Percentiles rank a stretch among this genome's conserved stretches.
Conservation (phyloP, 2,888 invertebrate species). For the Lochmaea crataegi region DNA sequence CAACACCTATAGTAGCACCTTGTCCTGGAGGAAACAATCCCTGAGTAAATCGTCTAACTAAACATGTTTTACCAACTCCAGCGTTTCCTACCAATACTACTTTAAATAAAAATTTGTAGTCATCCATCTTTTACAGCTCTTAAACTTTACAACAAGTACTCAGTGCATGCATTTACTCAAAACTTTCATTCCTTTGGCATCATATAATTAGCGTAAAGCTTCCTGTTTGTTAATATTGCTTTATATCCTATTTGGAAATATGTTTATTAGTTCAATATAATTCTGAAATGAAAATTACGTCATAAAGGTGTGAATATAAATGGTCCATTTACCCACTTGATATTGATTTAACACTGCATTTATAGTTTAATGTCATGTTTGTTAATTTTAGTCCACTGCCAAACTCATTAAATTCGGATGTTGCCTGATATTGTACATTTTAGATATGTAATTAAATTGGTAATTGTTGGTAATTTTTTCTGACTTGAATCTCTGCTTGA, state of each 20-base stretch:
- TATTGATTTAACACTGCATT: constrained; percentile 5
- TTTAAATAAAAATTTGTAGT: constrained; percentile 99
- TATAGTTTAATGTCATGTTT: neutral
- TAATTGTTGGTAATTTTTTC: no score
- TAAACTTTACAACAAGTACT: constrained; percentile 3
- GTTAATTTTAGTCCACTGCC: neutral
- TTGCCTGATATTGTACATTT: constrained; percentile 34
- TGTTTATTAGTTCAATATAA: constrained; percentile 31
- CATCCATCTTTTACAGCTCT: constrained; percentile 79
- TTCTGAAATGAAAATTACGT: constrained; percentile 41
- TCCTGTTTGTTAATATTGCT: constrained; percentile 34
- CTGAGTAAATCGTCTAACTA: constrained; percentile 96
- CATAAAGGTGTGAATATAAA: constrained; percentile 30
- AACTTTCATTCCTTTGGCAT: constrained; percentile 31
- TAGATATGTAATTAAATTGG: constrained; percentile 27
- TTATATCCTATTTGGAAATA: constrained; percentile 32
- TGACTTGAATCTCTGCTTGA: no score
- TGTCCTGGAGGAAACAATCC: constrained; percentile 98
- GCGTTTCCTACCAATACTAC: constrained; percentile 98
- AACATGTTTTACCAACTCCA: constrained; percentile 97
- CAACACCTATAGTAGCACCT: constrained; percentile 98
- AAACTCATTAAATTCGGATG: constrained; percentile 25
- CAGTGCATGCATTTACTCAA: constrained; percentile 12
- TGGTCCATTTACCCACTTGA: constrained; percentile 1
- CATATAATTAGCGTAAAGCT: constrained; percentile 23